Percentiles rank a stretch among this genome's conserved stretches.
These are phyloP conservation scores for Ectemnius continuus DNA, from an alignment of 2,888 invertebrate species.

Conservation along the genomic window DNA sequence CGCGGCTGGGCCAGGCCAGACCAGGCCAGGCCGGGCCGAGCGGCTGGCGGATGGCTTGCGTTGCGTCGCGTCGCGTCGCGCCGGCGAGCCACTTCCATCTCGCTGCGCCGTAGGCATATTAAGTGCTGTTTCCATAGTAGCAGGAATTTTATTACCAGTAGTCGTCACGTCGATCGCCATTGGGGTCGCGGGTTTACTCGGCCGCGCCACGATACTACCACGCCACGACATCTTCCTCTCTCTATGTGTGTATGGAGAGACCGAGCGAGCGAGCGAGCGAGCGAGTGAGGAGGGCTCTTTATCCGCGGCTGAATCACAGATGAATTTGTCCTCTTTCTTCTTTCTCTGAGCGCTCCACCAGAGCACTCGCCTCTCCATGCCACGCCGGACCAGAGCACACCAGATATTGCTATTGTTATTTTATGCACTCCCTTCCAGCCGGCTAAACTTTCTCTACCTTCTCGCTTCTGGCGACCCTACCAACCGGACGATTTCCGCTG, in stretches of 20 bases:
- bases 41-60: conserved; percentile 1
- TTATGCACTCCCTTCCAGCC: conserved; percentile 8
- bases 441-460: too few species aligned
- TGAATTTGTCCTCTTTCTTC: conserved; percentile 23
- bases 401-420: conserved; percentile 18
- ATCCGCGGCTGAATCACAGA: conserved; percentile 33
- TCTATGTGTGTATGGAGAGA: too few species aligned
- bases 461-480: too few species aligned
- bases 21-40: not conserved
- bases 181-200: conserved; percentile 14
- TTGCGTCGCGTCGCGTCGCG: conserved; percentile 22
- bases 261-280: not conserved
- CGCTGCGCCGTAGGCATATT: conserved; percentile 56
- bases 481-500: not conserved
- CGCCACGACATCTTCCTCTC: not conserved
- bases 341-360: not conserved
- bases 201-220: conserved; percentile 18
- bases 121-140: conserved; percentile 65
- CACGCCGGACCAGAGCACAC: not conserved
- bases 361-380: not conserved
- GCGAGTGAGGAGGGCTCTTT: conserved; percentile 3
- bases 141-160: conserved; percentile 60
- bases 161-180: conserved; percentile 42
- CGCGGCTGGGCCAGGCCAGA: not conserved
- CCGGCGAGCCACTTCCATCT: conserved; percentile 32